Base-by-base conservation (phyloP, 2,888 invertebrate genomes). In the Synergus umbraculus region DNA sequence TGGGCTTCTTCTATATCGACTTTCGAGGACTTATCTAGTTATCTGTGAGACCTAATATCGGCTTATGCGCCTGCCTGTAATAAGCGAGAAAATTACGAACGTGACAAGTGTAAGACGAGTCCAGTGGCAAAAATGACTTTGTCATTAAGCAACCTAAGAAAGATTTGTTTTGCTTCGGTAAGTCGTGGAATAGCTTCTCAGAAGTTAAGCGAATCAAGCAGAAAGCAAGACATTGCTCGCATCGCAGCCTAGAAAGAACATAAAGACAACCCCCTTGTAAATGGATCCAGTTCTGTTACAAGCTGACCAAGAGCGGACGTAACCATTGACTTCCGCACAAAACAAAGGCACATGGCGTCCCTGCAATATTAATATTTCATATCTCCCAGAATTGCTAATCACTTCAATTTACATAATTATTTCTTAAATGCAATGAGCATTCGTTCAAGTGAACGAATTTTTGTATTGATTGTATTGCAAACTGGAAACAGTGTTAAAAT, bases 71-170 rank as follows among this genome's bases (percentile, higher is more conserved):
- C 37, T 54, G 41, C 4, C 41, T 41, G 54, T 73, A 73, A 73
- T 73, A 73, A 73, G 73, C 73, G 73, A 73, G 73, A 73, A 54
- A 54, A 73, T 73, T 73, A 73, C 73, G n/a, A 73, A 73, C 41
- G 73, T 73, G 73, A 54, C 73, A 73, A 73, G 73, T 73, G 37
- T 37, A 54, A 73, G 54, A n/a, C 54, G 54, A 73, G 37, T 4
- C 73, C n/a, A 73, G 37, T 29, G n/a, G 54, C 29, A 54, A 73
- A 73, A 73, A 54, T 73, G 15, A 73, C 15, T 73, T 73, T 37
- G 37, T 37, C 73, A 54, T 73, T 73, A 54, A 54, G 54, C 37
- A 73, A 54, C 54, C 54, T 73, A 54, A 73, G 54, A 73, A 73
- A 29, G 54, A 73, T 37, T 73, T 37, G 73, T 37, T 73, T 73